phyloP scores from a whole-genome alignment of 2,113 vertebrate genomes.

The Bufo gargarizans region DNA sequence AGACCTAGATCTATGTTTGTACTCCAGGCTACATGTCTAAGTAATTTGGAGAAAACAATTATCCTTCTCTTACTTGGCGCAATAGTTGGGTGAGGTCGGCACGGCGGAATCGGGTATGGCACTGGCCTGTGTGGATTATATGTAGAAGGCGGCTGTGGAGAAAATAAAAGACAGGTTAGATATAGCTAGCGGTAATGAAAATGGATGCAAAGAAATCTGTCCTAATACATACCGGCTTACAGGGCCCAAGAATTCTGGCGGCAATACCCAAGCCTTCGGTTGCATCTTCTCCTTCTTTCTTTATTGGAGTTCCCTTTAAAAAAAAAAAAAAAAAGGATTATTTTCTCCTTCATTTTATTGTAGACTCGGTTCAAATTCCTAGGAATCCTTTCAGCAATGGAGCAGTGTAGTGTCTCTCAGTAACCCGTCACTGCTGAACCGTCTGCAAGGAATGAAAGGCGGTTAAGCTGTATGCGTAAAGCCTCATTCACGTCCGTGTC shows the following conservation, averaged over 20 bases:
- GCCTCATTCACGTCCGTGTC: too few species aligned
- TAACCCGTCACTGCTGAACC: too few species aligned
- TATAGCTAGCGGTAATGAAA: not conserved
- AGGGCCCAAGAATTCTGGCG: conserved; percentile 89
- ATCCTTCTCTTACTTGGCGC: conserved; percentile 89
- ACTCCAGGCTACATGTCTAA: not conserved
- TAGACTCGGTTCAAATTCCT: not conserved
- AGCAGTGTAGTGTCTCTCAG: too few species aligned
- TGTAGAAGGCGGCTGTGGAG: conserved; percentile 85
- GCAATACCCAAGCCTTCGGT: conserved; percentile 93
- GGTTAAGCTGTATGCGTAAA: too few species aligned
- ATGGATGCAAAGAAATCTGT: not conserved
- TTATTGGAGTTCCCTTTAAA: conserved; percentile 84
- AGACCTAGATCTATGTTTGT: not conserved
- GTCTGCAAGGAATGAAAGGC: too few species aligned
- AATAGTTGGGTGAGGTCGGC: conserved; percentile 92
- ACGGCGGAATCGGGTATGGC: conserved; percentile 96
- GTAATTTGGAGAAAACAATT: not conserved
- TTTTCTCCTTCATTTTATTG: too few species aligned
- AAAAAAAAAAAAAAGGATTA: conserved; percentile 9
- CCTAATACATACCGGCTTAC: conserved; percentile 84
- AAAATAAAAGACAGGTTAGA: not conserved
- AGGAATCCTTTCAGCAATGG: not conserved
- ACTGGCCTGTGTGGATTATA: conserved; percentile 97
- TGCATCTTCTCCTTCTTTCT: conserved; percentile 90